These are phyloP conservation scores for Xenopus petersii DNA, from an alignment of 2,797 vertebrate genomes.

Conservation along the genomic window DNA sequence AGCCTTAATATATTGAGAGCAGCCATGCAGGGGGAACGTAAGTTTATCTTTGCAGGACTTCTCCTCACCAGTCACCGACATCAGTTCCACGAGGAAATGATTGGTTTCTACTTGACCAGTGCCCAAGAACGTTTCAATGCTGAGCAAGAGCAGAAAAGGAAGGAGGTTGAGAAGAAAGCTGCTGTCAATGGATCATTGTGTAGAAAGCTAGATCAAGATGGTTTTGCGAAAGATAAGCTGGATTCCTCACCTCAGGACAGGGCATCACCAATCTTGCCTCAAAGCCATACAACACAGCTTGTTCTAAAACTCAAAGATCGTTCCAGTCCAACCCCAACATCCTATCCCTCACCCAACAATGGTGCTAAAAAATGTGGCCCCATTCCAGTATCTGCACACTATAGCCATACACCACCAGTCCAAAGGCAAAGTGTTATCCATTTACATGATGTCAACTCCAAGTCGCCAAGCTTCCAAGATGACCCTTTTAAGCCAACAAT, in stretches of 20 bases:
- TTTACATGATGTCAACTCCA: conserved; percentile 84
- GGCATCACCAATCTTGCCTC: conserved; percentile 83
- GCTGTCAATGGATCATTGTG: conserved; percentile 56
- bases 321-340: conserved; percentile 77
- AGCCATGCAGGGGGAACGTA: conserved; percentile 97
- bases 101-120: conserved; percentile 91
- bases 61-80: conserved; percentile 95
- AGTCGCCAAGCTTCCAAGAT: conserved; percentile 84
- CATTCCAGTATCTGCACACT: conserved; percentile 81
- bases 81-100: conserved; percentile 99
- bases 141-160: conserved; percentile 92
- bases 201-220: conserved; percentile 75
- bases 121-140: conserved; percentile 97
- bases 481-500: conserved; percentile 84
- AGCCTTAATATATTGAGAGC: conserved; percentile 97
- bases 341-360: conserved; percentile 81
- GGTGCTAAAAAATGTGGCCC: conserved; percentile 75
- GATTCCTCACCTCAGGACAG: conserved; percentile 83
- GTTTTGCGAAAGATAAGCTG: conserved; percentile 76
- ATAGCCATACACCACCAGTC: conserved; percentile 92
- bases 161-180: conserved; percentile 72
- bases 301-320: conserved; percentile 84
- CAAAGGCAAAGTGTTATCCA: conserved; percentile 96
- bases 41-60: conserved; percentile 96
- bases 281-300: conserved; percentile 79